phyloP scores from a whole-genome alignment of 2,113 vertebrate genomes.

The Pedionomus torquatus region DNA sequence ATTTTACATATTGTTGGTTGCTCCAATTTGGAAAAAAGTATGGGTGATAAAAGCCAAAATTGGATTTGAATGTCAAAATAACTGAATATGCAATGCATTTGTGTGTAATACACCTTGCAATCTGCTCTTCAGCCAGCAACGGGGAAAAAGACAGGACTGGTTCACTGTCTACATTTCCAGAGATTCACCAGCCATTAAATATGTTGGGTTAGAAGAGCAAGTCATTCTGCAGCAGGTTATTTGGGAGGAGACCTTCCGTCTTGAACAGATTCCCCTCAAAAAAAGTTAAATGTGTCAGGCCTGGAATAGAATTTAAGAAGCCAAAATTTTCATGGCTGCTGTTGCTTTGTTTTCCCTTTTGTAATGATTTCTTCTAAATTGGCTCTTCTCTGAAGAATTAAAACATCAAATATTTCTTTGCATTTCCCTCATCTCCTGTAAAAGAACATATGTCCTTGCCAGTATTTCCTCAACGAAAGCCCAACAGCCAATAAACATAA shows the following conservation, averaged over 20 bases:
- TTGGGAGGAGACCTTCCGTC: background rate
- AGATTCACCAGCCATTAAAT: background rate
- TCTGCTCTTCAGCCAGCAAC: background rate
- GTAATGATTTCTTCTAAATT: background rate
- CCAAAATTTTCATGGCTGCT: background rate
- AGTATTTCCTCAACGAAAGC: background rate
- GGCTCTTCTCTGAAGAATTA: constrained; percentile 12
- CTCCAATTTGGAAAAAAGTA: background rate
- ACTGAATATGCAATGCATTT: background rate
- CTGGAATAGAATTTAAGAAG: background rate
- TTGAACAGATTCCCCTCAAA: background rate
- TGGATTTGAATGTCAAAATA: background rate
- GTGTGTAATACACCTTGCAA: background rate
- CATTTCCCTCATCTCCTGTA: constrained; percentile 23
- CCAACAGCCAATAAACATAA: constrained; percentile 23
- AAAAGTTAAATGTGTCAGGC: background rate
- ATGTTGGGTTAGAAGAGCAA: background rate
- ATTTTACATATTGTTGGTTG: background rate
- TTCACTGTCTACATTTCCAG: background rate
- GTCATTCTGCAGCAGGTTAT: background rate
- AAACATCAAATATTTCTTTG: background rate
- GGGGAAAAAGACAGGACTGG: background rate
- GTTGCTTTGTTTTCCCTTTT: background rate
- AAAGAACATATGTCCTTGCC: background rate
- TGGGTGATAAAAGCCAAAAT: background rate